Conservation (phyloP, 1,140 invertebrate genomes). For the Drosophila arawakana region DNA sequence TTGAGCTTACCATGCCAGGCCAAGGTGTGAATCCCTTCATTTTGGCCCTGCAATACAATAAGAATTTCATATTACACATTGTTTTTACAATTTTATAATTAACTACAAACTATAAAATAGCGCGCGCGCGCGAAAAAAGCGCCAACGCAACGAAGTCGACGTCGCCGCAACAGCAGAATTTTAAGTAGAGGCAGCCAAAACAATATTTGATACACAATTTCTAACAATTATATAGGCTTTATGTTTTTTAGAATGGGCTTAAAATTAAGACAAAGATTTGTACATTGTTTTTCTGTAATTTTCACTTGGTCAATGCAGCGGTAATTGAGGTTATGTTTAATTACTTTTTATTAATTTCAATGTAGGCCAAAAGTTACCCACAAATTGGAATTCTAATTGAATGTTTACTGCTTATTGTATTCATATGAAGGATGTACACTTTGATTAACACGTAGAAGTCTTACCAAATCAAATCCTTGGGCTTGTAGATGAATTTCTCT, state of each 20-base stretch:
- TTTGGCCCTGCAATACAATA: conserved; percentile 93
- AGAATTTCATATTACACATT: conserved; percentile 17
- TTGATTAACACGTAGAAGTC: conserved; percentile 34
- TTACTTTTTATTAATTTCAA: conserved; percentile 42
- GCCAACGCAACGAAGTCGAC: conserved; percentile 71
- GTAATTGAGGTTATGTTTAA: conserved; percentile 69
- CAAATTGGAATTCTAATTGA: conserved; percentile 1
- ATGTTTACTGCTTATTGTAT: conserved; percentile 8
- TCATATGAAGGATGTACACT: conserved; percentile 11
- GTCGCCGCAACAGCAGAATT: conserved; percentile 27
- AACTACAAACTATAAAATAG: conserved; percentile 37
- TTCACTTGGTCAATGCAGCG: conserved; percentile 46
- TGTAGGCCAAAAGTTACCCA: conserved; percentile 5
- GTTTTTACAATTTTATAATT: conserved; percentile 8
- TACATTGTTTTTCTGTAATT: conserved; percentile 42
- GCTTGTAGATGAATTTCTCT: conserved; percentile 82
- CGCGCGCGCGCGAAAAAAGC: conserved; percentile 75
- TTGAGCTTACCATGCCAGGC: conserved; percentile 94
- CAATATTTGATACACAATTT: conserved; percentile 5
- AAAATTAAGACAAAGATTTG: conserved; percentile 4
- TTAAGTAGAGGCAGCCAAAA: conserved; percentile 10
- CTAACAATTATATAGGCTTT: conserved; percentile 17
- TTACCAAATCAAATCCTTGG: conserved; percentile 84
- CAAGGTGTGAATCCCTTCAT: conserved; percentile 97
- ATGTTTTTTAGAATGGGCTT: conserved; percentile 19